Evolutionary conservation across 2,888 invertebrate genomes (phyloP).

Genomic region (Orgyia antiqua): DNA sequence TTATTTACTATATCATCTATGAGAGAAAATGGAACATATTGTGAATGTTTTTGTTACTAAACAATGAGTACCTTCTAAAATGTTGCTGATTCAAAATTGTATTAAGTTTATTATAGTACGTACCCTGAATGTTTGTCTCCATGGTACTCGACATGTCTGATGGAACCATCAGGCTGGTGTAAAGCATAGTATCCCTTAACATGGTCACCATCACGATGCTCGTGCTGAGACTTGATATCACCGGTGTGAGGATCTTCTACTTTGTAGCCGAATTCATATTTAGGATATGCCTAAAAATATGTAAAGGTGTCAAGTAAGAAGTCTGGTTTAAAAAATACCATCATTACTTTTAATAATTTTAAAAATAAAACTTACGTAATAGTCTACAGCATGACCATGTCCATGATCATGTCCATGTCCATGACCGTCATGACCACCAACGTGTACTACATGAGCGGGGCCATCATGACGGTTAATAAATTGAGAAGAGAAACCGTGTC

Average conservation of each 20-base stretch:
- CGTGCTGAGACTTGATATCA: constrained; percentile 69
- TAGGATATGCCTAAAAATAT: constrained; percentile 44
- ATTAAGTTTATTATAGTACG: no score
- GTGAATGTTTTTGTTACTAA: no score
- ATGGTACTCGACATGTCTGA: constrained; percentile 73
- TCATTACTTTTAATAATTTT: neutral
- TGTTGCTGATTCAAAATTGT: no score
- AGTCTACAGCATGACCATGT: constrained; percentile 37
- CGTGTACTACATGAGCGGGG: constrained; percentile 42
- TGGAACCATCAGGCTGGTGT: constrained; percentile 72
- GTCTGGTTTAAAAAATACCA: neutral
- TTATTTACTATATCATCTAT: no score
- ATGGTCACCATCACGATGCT: constrained; percentile 62
- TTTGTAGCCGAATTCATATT: constrained; percentile 53
- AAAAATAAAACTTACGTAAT: constrained; percentile 31
- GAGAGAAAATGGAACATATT: no score
- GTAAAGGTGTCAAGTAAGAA: neutral
- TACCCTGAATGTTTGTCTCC: constrained; percentile 70
- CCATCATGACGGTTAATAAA: constrained; percentile 52
- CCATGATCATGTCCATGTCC: constrained; percentile 42
- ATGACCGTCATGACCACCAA: constrained; percentile 30
- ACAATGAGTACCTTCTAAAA: no score
- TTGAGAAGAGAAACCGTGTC: constrained; percentile 54
- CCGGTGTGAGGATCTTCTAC: constrained; percentile 68
- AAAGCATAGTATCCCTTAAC: constrained; percentile 58